Evolutionary conservation across 2,797 vertebrate species (phyloP).

Genomic region (Xyrichtys novacula): DNA sequence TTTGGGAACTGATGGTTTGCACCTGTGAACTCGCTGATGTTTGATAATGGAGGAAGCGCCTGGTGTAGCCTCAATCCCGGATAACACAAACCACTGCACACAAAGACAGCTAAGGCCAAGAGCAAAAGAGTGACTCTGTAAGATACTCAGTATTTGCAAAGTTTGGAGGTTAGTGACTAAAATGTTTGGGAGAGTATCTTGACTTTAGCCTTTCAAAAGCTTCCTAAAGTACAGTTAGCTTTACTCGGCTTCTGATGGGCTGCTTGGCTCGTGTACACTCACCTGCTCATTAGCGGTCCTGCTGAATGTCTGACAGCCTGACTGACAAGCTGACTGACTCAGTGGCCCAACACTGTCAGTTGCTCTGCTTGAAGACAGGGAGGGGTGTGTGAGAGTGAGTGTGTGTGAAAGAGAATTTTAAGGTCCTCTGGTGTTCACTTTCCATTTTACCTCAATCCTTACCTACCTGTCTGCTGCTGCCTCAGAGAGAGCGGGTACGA

Average conservation of each 20-base stretch:
- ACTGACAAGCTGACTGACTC: conserved; percentile 12
- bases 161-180: neutral
- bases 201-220: neutral
- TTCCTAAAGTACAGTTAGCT: neutral
- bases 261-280: neutral
- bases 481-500: conserved; percentile 4
- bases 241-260: conserved; percentile 13
- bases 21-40: too few relatives aligned
- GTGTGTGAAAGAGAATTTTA: conserved; percentile 12
- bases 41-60: too few relatives aligned
- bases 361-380: conserved; percentile 11
- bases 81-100: too few relatives aligned
- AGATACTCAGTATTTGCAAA: neutral
- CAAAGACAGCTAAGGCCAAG: neutral
- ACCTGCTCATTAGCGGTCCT: conserved; percentile 14
- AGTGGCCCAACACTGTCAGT: conserved; percentile 20
- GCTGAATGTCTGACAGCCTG: conserved; percentile 5
- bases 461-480: conserved; percentile 7
- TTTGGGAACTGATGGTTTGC: too few relatives aligned
- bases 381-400: conserved; percentile 12
- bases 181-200: neutral
- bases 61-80: too few relatives aligned
- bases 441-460: conserved; percentile 8
- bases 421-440: conserved; percentile 14
- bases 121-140: neutral